Conservation (phyloP, 2,113 vertebrate species). For the Podarcis cretensis region DNA sequence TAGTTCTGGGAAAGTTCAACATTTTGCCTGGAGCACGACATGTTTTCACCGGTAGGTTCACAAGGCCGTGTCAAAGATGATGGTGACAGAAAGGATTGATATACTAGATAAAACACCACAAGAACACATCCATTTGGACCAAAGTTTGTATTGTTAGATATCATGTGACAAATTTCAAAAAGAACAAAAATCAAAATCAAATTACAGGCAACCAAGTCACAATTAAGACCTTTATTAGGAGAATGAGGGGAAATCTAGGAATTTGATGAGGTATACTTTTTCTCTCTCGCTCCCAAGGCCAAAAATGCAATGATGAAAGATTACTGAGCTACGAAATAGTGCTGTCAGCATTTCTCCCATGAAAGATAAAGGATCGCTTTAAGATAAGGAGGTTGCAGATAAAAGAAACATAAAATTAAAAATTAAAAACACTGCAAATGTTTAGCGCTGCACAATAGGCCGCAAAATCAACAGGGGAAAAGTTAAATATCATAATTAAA, state of each 20-base stretch:
- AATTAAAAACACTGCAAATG: conserved; percentile 21
- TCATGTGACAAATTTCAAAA: conserved; percentile 43
- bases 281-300: conserved; percentile 59
- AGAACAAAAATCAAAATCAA: conserved; percentile 56
- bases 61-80: not conserved
- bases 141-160: conserved; percentile 49
- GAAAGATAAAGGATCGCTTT: conserved; percentile 68
- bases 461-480: conserved; percentile 53
- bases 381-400: conserved; percentile 67
- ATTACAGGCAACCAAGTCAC: conserved; percentile 50
- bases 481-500: conserved; percentile 65
- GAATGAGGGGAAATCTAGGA: conserved; percentile 47
- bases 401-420: conserved; percentile 65
- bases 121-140: conserved; percentile 37
- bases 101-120: not conserved
- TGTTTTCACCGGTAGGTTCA: not conserved
- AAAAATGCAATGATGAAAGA: conserved; percentile 76
- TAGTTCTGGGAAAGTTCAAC: not conserved
- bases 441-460: conserved; percentile 20
- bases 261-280: conserved; percentile 68
- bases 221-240: conserved; percentile 34
- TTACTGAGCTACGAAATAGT: conserved; percentile 67
- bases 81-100: not conserved
- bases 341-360: conserved; percentile 65
- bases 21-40: not conserved